Percentiles rank a stretch among this genome's conserved stretches.
Evolutionary conservation across 1,140 invertebrate species (phyloP).

Genomic region (Batillaria attramentaria): DNA sequence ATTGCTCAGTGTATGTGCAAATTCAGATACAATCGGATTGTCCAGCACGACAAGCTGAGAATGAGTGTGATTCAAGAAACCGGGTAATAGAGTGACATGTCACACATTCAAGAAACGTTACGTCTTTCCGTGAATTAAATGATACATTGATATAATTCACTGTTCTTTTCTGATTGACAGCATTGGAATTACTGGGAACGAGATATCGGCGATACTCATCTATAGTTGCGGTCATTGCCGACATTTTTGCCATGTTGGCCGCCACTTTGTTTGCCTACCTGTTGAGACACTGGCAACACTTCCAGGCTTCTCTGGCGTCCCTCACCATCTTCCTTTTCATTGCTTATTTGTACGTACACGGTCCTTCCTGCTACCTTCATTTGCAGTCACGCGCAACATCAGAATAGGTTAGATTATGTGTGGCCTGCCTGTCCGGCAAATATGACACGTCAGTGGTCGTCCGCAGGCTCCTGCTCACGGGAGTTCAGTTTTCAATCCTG

Average conservation of each 20-base stretch:
- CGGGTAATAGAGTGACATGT: too few species aligned
- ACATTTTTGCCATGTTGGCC: constrained; percentile 77
- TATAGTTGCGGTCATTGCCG: neutral
- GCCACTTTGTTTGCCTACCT: constrained; percentile 55
- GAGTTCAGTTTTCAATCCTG: too few species aligned
- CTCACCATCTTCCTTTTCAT: neutral
- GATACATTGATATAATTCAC: too few species aligned
- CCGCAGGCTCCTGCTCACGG: neutral
- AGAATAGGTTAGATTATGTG: neutral
- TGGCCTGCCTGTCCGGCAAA: neutral
- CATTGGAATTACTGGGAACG: constrained; percentile 9
- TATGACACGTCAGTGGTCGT: neutral
- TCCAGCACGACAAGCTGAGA: too few species aligned
- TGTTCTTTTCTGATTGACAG: too few species aligned
- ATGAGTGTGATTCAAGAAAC: too few species aligned
- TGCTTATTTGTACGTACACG: neutral
- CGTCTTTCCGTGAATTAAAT: too few species aligned
- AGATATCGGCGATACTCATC: neutral
- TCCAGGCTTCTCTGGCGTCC: neutral
- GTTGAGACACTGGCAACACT: neutral
- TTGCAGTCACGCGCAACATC: neutral
- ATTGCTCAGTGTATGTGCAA: too few species aligned
- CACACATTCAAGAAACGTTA: too few species aligned
- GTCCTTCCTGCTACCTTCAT: too few species aligned
- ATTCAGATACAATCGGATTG: too few species aligned